Percentiles rank a stretch among this genome's conserved stretches.
Conservation (phyloP, 2,888 invertebrate genomes). For the Pachymerium ferrugineum region DNA sequence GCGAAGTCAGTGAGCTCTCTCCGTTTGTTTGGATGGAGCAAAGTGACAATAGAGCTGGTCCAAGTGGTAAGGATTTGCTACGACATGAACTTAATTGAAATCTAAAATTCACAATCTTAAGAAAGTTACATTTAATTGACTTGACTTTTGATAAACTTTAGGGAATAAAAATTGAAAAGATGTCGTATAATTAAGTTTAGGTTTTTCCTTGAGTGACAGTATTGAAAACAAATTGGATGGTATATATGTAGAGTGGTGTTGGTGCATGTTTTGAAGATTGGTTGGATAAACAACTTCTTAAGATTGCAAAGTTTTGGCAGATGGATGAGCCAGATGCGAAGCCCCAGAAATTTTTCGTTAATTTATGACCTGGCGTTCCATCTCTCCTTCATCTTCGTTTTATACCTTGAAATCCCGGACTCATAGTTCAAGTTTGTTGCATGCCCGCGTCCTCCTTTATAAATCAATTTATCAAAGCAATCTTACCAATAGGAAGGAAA, state of each 20-base stretch:
- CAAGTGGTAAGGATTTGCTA: neutral
- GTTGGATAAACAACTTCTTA: constrained; percentile 4
- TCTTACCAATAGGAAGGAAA: constrained; percentile 29
- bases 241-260: neutral
- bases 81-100: neutral
- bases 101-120: neutral
- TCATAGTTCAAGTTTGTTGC: constrained; percentile 32
- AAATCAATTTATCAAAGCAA: constrained; percentile 34
- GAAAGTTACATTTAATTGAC: neutral
- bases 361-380: constrained; percentile 26
- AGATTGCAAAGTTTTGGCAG: constrained; percentile 24
- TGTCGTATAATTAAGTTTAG: too few species aligned
- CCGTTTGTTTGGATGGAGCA: neutral
- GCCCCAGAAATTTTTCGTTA: neutral
- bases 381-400: constrained; percentile 20
- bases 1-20: constrained; percentile 24
- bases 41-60: neutral
- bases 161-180: too few species aligned
- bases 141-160: neutral
- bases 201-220: neutral
- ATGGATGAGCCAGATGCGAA: constrained; percentile 17
- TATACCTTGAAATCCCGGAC: constrained; percentile 23
- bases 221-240: neutral
- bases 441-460: constrained; percentile 30
- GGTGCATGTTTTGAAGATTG: neutral